A percentile compares a stretch with the other conserved stretches of the same genome.
These are phyloP conservation scores for Heliconius erato DNA, from an alignment of 2,888 invertebrate species.

Conservation along the genomic window DNA sequence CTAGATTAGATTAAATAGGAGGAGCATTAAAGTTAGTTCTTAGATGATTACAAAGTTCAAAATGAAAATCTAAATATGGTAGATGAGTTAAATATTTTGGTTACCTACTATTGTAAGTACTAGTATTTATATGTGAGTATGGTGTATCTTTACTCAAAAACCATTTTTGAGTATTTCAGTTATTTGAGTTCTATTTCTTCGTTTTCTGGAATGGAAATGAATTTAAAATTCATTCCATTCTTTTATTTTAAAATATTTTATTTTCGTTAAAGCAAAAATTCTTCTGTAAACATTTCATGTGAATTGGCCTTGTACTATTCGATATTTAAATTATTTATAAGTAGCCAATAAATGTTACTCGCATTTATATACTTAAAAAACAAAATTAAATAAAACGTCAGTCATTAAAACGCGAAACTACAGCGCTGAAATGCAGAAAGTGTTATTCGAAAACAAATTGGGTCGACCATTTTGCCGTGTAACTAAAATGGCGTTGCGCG, in stretches of 20 bases:
- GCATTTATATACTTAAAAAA: background rate
- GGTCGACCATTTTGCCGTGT: conserved; percentile 60
- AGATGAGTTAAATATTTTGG: too few species aligned
- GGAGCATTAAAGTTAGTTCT: too few species aligned
- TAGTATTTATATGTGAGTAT: too few species aligned
- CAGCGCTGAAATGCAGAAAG: conserved; percentile 27
- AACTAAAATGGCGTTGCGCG: conserved; percentile 61
- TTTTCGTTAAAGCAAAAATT: too few species aligned
- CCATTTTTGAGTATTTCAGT: too few species aligned
- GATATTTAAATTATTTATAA: background rate
- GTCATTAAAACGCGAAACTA: conserved; percentile 18
- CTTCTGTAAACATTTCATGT: too few species aligned
- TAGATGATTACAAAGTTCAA: too few species aligned
- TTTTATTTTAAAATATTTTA: background rate
- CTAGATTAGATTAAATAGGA: background rate
- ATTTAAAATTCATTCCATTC: background rate
- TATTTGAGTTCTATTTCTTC: too few species aligned
- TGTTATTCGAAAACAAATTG: conserved; percentile 54
- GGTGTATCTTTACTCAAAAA: too few species aligned
- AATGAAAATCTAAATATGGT: too few species aligned
- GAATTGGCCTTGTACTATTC: background rate
- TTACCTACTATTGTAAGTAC: too few species aligned
- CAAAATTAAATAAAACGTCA: conserved; percentile 9
- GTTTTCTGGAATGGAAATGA: too few species aligned
- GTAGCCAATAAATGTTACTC: background rate